A percentile compares a stretch with the other conserved stretches of the same genome.
phyloP scores from a whole-genome alignment of 2,888 invertebrate species.

The Eristalinus aeneus region DNA sequence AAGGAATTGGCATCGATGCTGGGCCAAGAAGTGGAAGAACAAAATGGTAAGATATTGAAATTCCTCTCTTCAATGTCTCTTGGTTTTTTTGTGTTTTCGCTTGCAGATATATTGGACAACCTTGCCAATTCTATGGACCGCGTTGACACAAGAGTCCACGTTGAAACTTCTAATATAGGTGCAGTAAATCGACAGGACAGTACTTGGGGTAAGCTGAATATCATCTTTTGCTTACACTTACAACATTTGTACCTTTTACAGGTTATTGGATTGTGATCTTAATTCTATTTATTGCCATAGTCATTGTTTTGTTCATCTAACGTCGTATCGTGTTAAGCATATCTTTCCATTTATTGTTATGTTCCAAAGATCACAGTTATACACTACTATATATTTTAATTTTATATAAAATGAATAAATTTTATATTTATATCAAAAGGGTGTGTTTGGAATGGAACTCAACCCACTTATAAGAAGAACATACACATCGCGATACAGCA shows the following conservation, averaged over 20 bases:
- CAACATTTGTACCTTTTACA: constrained; percentile 74
- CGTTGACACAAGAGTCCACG: constrained; percentile 85
- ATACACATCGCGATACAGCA: not conserved
- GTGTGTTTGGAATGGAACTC: not conserved
- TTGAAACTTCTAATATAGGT: constrained; percentile 85
- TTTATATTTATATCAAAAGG: constrained; percentile 42
- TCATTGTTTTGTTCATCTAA: constrained; percentile 82
- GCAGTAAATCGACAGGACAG: constrained; percentile 86
- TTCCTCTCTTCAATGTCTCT: not conserved
- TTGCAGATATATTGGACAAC: constrained; percentile 87
- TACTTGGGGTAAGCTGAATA: constrained; percentile 83
- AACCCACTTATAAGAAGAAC: not conserved
- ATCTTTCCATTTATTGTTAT: constrained; percentile 52
- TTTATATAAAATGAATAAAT: constrained; percentile 53
- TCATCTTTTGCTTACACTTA: not conserved
- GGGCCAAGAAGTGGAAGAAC: constrained; percentile 88
- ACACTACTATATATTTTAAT: constrained; percentile 40
- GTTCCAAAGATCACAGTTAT: constrained; percentile 65
- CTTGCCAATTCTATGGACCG: constrained; percentile 87
- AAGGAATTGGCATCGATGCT: constrained; percentile 88
- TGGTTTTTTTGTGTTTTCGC: constrained; percentile 72
- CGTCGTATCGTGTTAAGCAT: constrained; percentile 17
- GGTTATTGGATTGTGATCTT: constrained; percentile 88
- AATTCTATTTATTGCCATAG: constrained; percentile 85
- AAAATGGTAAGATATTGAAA: constrained; percentile 84